Conservation (phyloP, 2,113 vertebrate species). For the Empidonax alnorum region DNA sequence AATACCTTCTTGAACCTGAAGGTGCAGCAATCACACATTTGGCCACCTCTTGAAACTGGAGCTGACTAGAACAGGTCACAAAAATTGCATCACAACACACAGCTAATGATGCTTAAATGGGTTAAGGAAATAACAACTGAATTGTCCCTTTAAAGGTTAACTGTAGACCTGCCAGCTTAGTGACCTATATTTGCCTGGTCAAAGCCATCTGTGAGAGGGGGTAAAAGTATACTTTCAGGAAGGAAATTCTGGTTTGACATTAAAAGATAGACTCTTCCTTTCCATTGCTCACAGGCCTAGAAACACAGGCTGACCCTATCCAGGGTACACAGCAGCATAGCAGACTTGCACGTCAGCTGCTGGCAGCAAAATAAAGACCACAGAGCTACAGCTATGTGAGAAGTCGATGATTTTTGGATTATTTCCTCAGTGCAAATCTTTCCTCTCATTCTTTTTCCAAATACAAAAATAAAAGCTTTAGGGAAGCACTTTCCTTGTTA, state of each 20-base stretch:
- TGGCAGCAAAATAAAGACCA: conserved; percentile 35
- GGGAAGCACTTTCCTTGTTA: conserved; percentile 5
- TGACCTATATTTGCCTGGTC: not conserved
- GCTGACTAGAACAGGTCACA: not conserved
- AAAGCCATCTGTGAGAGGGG: not conserved
- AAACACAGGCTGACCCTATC: not conserved
- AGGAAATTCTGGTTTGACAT: conserved; percentile 1
- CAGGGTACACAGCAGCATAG: not conserved
- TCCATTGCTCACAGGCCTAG: not conserved
- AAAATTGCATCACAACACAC: not conserved
- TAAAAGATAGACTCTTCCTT: not conserved
- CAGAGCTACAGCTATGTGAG: not conserved
- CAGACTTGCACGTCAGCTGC: not conserved
- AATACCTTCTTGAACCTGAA: not conserved
- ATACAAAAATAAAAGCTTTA: not conserved
- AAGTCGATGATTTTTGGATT: conserved; percentile 9
- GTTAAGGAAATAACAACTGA: not conserved
- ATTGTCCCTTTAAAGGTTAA: not conserved
- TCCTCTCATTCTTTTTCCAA: not conserved
- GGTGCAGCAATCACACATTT: not conserved
- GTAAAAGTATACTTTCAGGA: not conserved
- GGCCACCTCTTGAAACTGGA: not conserved
- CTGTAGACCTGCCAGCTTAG: not conserved
- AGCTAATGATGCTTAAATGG: not conserved
- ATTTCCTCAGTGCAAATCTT: conserved; percentile 24